phyloP scores from a whole-genome alignment of 37 sponge, comb jelly and placozoan genomes.

The Bolinopsis microptera region DNA sequence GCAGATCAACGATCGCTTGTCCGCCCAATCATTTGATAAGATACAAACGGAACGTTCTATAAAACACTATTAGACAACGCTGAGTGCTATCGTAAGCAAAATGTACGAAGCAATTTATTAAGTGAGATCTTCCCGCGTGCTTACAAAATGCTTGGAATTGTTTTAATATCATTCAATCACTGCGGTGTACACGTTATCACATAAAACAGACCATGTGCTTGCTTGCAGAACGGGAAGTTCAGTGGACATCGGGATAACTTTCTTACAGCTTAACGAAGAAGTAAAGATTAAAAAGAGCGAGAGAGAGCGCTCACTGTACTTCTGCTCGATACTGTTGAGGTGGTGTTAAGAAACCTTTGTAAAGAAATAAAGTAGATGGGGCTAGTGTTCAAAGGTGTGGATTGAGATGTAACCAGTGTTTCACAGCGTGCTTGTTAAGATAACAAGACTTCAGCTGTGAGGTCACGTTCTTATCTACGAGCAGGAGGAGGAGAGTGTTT shows the following conservation, averaged over 20 bases:
- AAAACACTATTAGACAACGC: background rate
- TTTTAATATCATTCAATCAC: conserved; percentile 19
- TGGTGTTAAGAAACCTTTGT: too few relatives aligned
- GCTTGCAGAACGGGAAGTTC: background rate
- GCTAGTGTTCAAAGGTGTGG: too few relatives aligned
- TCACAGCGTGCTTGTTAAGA: too few relatives aligned
- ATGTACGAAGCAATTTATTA: background rate
- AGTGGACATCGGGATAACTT: background rate
- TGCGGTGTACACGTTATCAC: background rate
- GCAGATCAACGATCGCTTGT: background rate
- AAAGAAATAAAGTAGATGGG: too few relatives aligned
- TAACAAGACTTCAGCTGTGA: too few relatives aligned
- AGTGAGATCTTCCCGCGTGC: background rate
- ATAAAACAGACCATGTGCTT: background rate
- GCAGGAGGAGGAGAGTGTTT: too few relatives aligned
- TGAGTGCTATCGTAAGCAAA: background rate
- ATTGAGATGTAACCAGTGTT: too few relatives aligned
- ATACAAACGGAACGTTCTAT: background rate
- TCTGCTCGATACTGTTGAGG: too few relatives aligned
- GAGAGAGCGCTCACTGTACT: background rate
- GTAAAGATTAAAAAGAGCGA: background rate
- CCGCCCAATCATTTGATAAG: background rate
- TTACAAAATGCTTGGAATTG: conserved; percentile 14
- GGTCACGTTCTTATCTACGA: too few relatives aligned
- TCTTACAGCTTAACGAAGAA: background rate